Evolutionary conservation across 2,888 invertebrate species (phyloP), one percentile per base, ranked within the genome.

Genomic region (Eutolmus rufibarbis): DNA sequence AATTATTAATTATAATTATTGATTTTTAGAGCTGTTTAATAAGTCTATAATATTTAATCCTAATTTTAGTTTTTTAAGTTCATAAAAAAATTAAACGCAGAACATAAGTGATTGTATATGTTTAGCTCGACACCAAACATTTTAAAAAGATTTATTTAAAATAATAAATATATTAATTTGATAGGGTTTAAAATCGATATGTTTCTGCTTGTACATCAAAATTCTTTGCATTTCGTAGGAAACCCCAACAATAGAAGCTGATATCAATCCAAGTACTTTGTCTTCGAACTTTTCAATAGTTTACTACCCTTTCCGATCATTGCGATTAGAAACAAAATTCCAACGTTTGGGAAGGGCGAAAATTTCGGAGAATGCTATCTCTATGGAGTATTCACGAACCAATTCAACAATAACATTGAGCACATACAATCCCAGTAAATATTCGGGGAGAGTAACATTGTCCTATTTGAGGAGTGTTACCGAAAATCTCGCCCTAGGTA

Each of bases 201-300:
- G 40, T 43, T 43, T 43, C 12, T 43, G 43, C 12, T 43, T 7
- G 8, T 28, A 2, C 28, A 31, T 31, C 4, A 0, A 4, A 4
- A 74, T 43, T 79, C 76, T 66, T 28, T 56, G 5, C 51, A 19
- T 37, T 82, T 81, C 87, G 0, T 19, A 92, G 92, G 89, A 91
- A 86, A 92, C 92, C 2, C 92, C 92, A 43, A 91, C 90, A 7
- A 90, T 93, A 57, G 89, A 90, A 28, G 92, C 92, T 1, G 92
- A 93, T 87, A 92, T 93, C 51, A 92, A 93, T 89, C 92, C 92
- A 0, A 90, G 91, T 3, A 91, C 91, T 9, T 88, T 92, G 87
- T 91, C 92, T 0, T 91, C 92, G 74, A 92, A 93, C 88, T 89
- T 93, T 40, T 90, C 90, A 5, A 88, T 92, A 2, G 78, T 92